Evolutionary conservation across 2,113 vertebrate species (phyloP).

Genomic region (Tachysurus vachellii): DNA sequence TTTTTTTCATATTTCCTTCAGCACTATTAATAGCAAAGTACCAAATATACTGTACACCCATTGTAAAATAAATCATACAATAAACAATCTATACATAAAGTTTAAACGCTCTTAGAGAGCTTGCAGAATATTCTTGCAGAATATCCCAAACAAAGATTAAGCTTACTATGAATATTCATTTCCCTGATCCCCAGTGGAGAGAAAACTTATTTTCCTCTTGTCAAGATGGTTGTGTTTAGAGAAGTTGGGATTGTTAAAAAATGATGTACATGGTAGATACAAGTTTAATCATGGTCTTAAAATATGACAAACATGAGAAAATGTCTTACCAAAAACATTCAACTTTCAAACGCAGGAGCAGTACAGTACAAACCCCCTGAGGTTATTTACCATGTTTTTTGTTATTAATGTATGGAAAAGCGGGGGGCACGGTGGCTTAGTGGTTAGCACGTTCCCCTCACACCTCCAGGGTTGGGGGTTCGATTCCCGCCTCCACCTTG

Average conservation of each 20-base stretch:
- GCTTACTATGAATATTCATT: background rate
- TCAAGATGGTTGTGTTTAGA: background rate
- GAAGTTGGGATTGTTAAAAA: background rate
- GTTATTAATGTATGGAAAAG: background rate
- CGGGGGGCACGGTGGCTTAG: no score
- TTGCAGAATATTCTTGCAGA: background rate
- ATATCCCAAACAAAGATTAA: background rate
- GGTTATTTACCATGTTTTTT: background rate
- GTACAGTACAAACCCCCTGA: background rate
- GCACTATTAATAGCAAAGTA: background rate
- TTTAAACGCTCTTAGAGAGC: background rate
- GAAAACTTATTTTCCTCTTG: background rate
- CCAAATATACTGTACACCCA: background rate
- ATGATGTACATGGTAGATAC: background rate
- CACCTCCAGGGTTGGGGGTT: no score
- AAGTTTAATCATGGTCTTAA: background rate
- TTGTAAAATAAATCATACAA: background rate
- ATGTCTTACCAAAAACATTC: background rate
- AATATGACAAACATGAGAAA: background rate
- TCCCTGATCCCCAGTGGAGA: background rate
- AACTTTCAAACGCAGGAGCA: background rate
- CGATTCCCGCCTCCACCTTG: no score
- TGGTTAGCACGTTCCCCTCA: no score
- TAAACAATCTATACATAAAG: background rate
- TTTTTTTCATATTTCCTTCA: background rate